Evolutionary conservation across 2,113 vertebrate genomes (phyloP), one percentile per base, ranked within the genome.

Genomic region (Edolisoma coerulescens): DNA sequence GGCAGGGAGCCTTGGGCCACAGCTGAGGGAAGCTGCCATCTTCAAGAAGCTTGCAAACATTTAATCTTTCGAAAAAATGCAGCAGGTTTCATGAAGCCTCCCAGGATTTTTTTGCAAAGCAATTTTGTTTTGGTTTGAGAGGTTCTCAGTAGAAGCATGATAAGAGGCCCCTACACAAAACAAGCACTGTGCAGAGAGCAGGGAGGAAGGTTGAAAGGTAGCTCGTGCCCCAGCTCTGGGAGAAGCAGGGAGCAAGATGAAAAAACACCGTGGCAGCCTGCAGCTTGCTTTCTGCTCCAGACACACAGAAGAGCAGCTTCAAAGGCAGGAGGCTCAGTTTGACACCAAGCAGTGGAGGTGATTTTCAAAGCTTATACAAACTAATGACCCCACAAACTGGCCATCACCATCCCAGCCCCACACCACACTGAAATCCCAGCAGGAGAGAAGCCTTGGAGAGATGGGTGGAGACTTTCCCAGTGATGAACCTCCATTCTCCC

Each of bases 311-410:
- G 37, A 86, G 68, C 16, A 26, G 88, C 95, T 95, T 93, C 92
- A 96, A 96, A 94, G 85, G 71, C 81, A 35, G 8, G 21, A 89
- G 61, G 91, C 87, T 94, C 87, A n/a, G 82, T 92, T 64, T 90
- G 90, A 90, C 82, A 93, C 69, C 88, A 33, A 67, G 83, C 68
- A 78, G 37, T 24, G 33, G 61, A 79, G 50, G 45, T 67, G 47
- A 9, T 75, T 87, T 84, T 60, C 87, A 84, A 79, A 93, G 84
- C 73, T 67, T 47, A 45, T 26, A 39, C 33, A 78, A 81, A 49
- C 12, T 59, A 76, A 82, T 24, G 63, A 61, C 69, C 61, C 49
- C 22, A 17, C 35, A 47, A 77, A 42, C 35, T 11, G 79, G 67
- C 24, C 32, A 26, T 84, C 63, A 27, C 17, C 65, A 47, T 44